These are phyloP conservation scores for Brachypodius melanocephalos DNA, from an alignment of 2,113 vertebrate species.

Conservation along the genomic window DNA sequence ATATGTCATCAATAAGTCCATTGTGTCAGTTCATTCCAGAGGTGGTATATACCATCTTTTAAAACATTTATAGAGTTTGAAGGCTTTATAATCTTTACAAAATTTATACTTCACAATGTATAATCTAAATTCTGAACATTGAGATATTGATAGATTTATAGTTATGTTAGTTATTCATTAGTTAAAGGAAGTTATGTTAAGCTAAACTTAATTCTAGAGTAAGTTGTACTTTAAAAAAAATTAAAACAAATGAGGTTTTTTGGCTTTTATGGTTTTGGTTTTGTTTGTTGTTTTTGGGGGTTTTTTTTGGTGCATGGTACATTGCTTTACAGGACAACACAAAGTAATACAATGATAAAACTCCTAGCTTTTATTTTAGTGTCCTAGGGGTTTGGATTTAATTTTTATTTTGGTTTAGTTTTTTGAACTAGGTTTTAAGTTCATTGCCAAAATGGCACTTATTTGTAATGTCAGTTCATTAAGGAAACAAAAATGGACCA, in stretches of 20 bases:
- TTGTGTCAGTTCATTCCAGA: background rate
- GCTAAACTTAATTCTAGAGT: background rate
- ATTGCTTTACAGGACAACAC: background rate
- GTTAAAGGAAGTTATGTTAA: background rate
- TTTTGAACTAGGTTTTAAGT: background rate
- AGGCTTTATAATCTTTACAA: background rate
- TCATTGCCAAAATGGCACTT: background rate
- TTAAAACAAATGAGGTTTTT: background rate
- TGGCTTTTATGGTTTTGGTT: background rate
- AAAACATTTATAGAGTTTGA: background rate
- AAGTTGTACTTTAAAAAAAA: background rate
- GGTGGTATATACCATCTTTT: background rate
- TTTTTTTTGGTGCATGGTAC: background rate
- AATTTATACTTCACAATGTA: background rate
- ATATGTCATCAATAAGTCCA: background rate
- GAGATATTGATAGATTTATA: background rate
- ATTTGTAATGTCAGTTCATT: background rate
- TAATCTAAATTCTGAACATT: background rate
- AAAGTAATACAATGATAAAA: background rate
- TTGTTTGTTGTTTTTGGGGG: no score
- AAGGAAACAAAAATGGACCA: background rate
- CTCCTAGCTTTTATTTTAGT: background rate
- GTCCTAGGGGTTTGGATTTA: fast-evolving
- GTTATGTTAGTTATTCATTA: background rate
- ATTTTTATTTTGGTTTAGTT: background rate